Base-by-base conservation (phyloP, 2,888 invertebrate genomes). In the Aspidapion aeneum region DNA sequence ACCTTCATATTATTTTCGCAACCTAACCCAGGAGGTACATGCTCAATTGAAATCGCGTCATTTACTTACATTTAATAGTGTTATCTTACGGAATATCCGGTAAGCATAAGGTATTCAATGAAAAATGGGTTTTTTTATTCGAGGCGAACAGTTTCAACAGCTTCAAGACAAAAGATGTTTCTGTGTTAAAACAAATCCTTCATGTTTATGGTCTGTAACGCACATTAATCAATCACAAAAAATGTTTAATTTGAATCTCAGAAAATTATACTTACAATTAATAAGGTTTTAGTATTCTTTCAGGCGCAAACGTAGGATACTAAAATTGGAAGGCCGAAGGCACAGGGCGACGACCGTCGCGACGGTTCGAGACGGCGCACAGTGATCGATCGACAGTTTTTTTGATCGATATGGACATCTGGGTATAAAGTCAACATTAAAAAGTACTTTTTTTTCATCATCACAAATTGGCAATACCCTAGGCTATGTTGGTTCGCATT, bases 151-250 rank as follows among this genome's bases (percentile, higher is more conserved):
- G 5, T 35, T 35, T 35, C 35, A 35, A 35, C 35, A 35, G 35
- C 35, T 35, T 7, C 35, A 35, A 35, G 35, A 35, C 35, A 35
- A 35, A 35, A 35, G 35, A 35, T 35, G 5, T 35, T 35, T 7
- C 35, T 12, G 3, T 35, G 12, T 35, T 7, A 35, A 35, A 7
- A 35, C 12, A 35, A 35, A 35, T 35, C 52, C 52, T 52, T 52
- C 7, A 19, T 52, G 52, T 52, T 52, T 52, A 52, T 52, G 52
- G 52, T 52, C 52, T 52, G 52, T 52, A 52, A 52, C 52, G 52
- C 35, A 35, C 12, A 7, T 3, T 35, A 35, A 35, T 35, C 35
- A 35, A 35, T 35, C 35, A 35, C 3, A 35, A 35, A 35, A 35
- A 7, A 35, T 12, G 35, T 35, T 35, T 35, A 35, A 35, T 35